These are phyloP conservation scores for Oncopeltus fasciatus DNA, from an alignment of 1,140 invertebrate genomes.

Conservation along the genomic window DNA sequence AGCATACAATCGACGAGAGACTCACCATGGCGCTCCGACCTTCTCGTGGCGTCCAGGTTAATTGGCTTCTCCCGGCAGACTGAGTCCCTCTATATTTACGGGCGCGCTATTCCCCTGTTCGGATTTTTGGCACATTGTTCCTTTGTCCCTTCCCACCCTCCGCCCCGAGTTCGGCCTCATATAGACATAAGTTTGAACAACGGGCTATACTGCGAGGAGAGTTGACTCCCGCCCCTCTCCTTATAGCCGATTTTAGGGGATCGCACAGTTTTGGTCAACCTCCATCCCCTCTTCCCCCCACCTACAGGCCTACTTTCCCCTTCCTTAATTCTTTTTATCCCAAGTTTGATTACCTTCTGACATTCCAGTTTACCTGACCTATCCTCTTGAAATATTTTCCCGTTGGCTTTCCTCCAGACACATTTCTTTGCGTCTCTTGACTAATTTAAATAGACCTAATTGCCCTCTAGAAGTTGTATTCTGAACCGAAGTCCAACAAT, in stretches of 20 bases:
- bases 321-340: no score
- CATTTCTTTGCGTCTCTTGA: no score
- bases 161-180: not conserved
- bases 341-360: no score
- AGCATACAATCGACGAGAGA: no score
- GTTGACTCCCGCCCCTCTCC: not conserved
- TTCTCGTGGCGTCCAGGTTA: no score
- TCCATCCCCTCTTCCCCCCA: not conserved
- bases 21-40: not conserved
- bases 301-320: no score
- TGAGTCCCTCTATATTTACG: not conserved
- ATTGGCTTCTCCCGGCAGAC: not conserved
- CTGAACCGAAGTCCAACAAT: no score
- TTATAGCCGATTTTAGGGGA: conserved; percentile 5
- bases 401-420: no score
- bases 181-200: conserved; percentile 5
- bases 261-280: not conserved
- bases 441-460: no score
- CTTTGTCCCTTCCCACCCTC: not conserved
- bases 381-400: no score
- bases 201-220: not conserved
- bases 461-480: no score
- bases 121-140: conserved; percentile 9
- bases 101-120: not conserved
- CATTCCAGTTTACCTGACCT: no score